phyloP scores from a whole-genome alignment of 2,797 vertebrate genomes.

The Pteronotus mesoamericanus region DNA sequence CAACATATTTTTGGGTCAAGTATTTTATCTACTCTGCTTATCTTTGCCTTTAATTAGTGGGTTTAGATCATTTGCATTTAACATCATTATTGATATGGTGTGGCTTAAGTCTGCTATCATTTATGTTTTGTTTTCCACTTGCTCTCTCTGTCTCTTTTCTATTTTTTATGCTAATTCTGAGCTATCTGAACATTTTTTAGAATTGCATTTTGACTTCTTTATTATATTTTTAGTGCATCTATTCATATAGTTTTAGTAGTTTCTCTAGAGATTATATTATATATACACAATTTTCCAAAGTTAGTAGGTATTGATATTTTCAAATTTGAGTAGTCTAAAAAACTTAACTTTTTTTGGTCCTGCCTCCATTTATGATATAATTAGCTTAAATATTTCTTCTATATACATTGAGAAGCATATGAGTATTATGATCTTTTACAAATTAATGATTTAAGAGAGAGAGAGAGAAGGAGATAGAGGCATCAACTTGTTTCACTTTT shows the following conservation, averaged over 20 bases:
- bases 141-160: not conserved
- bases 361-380: too few species aligned
- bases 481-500: not conserved
- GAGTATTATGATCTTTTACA: not conserved
- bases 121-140: not conserved
- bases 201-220: not conserved
- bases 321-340: not conserved
- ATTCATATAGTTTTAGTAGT: not conserved
- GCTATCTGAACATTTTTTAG: not conserved
- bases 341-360: not conserved
- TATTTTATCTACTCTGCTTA: not conserved
- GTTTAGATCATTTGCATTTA: not conserved
- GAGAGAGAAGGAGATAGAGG: not conserved
- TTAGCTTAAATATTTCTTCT: not conserved
- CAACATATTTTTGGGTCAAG: not conserved
- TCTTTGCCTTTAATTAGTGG: not conserved
- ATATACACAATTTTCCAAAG: not conserved
- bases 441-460: too few species aligned
- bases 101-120: not conserved
- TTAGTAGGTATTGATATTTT: not conserved
- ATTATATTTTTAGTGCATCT: not conserved
- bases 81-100: not conserved
- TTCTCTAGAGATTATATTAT: not conserved
- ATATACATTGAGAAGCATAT: not conserved
- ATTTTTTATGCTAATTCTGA: not conserved